A percentile compares a stretch with the other conserved stretches of the same genome.
Conservation (phyloP, 2,113 vertebrate genomes). For the Amia ocellicauda region DNA sequence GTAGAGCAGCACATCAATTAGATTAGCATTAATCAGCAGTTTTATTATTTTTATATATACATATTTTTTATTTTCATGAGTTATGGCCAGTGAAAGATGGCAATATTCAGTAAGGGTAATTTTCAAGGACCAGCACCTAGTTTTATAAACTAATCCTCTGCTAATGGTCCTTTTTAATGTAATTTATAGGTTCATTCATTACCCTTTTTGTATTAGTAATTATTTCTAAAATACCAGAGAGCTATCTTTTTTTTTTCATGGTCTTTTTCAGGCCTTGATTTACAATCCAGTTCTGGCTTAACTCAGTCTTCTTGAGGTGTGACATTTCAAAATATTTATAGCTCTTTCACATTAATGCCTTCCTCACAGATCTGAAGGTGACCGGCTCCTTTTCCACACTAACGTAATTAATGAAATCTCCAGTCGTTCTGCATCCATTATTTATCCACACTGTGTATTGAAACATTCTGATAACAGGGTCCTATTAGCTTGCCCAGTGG, state of each 20-base stretch:
- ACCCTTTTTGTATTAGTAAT: conserved; percentile 99
- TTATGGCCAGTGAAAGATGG: conserved; percentile 75
- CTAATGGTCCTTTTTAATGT: conserved; percentile 92
- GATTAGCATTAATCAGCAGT: conserved; percentile 79
- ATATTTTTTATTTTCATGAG: conserved; percentile 65
- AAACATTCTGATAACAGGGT: conserved; percentile 68
- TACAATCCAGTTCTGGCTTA: conserved; percentile 80
- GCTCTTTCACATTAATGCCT: conserved; percentile 97
- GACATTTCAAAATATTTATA: conserved; percentile 99
- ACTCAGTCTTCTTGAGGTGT: conserved; percentile 95
- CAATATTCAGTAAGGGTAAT: conserved; percentile 79
- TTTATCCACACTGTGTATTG: conserved; percentile 74
- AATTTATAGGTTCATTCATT: conserved; percentile 98
- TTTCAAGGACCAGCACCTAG: conserved; percentile 81
- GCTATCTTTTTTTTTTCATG: conserved; percentile 90
- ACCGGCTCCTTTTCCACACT: conserved; percentile 87
- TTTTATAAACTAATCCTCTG: conserved; percentile 97
- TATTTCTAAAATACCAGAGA: conserved; percentile 99
- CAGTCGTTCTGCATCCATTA: conserved; percentile 77
- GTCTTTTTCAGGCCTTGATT: conserved; percentile 85
- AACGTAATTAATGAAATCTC: conserved; percentile 90
- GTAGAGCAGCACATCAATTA: conserved; percentile 70
- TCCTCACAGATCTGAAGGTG: conserved; percentile 95
- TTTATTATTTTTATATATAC: conserved; percentile 60
- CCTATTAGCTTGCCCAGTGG: conserved; percentile 54